These are phyloP conservation scores for Argyresthia goedartella DNA, from an alignment of 2,888 invertebrate genomes.

Conservation along the genomic window DNA sequence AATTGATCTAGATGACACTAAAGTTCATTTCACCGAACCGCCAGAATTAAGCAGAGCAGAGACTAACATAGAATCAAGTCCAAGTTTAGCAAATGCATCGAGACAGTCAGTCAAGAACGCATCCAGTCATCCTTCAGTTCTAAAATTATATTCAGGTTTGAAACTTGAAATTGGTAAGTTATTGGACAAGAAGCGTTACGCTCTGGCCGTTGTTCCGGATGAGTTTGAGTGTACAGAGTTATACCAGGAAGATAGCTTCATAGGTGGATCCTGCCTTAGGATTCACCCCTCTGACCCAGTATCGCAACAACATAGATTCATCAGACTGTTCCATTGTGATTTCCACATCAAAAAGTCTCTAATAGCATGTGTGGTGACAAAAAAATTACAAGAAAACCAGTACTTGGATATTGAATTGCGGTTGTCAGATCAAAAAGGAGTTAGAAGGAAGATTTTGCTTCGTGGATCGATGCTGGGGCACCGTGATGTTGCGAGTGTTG, in stretches of 20 bases:
- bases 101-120: background rate
- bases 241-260: conserved; percentile 52
- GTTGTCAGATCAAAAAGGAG: conserved; percentile 14
- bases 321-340: conserved; percentile 46
- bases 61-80: no score
- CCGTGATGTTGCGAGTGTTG: background rate
- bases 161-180: no score
- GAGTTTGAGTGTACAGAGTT: conserved; percentile 42
- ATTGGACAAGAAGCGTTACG: background rate
- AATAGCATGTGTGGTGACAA: conserved; percentile 48
- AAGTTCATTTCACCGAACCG: no score
- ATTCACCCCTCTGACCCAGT: conserved; percentile 41
- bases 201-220: conserved; percentile 24
- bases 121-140: no score
- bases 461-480: background rate
- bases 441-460: background rate
- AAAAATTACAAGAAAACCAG: conserved; percentile 28
- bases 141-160: no score
- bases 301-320: conserved; percentile 20
- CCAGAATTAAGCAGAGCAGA: no score
- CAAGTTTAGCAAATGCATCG: no score
- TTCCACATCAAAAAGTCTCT: conserved; percentile 29
- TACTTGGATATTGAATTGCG: conserved; percentile 4
- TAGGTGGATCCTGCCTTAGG: conserved; percentile 64
- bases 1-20: no score